Evolutionary conservation across 2,113 vertebrate genomes (phyloP).

Genomic region (Cheirogaleus medius): DNA sequence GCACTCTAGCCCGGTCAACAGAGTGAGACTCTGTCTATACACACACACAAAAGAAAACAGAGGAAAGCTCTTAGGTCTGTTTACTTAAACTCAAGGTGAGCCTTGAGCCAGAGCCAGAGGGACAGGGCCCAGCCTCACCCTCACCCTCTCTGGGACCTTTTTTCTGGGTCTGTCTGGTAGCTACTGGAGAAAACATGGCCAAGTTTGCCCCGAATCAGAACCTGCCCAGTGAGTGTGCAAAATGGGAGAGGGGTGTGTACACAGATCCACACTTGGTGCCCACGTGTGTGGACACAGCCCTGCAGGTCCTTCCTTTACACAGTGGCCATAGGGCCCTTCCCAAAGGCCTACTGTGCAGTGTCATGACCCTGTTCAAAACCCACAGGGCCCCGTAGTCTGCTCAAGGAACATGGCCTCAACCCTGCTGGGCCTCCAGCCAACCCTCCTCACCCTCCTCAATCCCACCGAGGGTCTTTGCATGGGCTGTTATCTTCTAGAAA

Average conservation of each 20-base stretch:
- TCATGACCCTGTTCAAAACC: neutral
- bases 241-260: neutral
- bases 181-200: constrained; percentile 70
- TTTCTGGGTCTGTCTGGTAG: constrained; percentile 45
- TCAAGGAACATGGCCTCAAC: neutral
- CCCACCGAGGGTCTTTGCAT: neutral
- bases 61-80: no score
- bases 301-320: neutral
- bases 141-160: neutral
- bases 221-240: constrained; percentile 69
- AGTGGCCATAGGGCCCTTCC: neutral
- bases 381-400: neutral
- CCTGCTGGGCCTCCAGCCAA: neutral
- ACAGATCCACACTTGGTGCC: neutral
- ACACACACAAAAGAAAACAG: no score
- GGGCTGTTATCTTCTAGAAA: neutral
- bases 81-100: no score
- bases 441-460: neutral
- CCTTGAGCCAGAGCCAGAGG: no score
- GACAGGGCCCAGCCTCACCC: neutral
- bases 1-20: no score
- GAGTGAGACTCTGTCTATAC: no score
- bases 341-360: neutral
- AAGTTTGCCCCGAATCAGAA: constrained; percentile 75
- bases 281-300: neutral